Conservation (phyloP, 2,113 vertebrate species). For the Arothron firmamentum region DNA sequence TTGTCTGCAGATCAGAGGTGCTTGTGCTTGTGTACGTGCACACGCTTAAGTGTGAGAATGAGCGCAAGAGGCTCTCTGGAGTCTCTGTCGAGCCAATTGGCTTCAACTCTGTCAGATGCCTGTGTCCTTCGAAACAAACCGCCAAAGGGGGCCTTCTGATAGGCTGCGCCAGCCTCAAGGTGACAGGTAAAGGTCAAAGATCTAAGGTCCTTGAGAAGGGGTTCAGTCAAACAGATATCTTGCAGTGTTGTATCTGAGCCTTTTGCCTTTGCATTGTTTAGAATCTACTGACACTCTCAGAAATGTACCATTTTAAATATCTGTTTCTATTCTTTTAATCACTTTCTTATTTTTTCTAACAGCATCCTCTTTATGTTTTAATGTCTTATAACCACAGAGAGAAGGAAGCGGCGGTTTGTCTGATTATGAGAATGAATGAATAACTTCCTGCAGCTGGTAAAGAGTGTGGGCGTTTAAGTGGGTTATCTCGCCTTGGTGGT, state of each 20-base stretch:
- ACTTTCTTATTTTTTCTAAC: no score
- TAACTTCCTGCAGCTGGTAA: conserved; percentile 58
- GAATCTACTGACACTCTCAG: no score
- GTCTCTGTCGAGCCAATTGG: conserved; percentile 20
- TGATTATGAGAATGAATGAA: conserved; percentile 62
- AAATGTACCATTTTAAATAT: no score
- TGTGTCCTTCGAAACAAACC: conserved; percentile 29
- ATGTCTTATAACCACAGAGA: conserved; percentile 17
- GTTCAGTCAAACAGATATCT: no score
- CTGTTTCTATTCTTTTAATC: no score
- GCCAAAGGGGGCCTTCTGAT: conserved; percentile 33
- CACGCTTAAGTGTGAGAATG: conserved; percentile 27
- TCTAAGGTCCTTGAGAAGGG: conserved; percentile 10
- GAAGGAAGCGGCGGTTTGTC: conserved; percentile 20
- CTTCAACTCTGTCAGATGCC: conserved; percentile 56
- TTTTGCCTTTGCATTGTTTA: no score
- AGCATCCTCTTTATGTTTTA: background rate
- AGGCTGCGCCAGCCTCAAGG: conserved; percentile 35
- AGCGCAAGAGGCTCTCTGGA: conserved; percentile 16
- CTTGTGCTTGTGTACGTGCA: conserved; percentile 25
- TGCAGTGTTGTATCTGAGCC: no score
- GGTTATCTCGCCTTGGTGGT: conserved; percentile 50
- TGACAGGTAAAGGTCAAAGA: conserved; percentile 50
- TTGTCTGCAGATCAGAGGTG: conserved; percentile 50
- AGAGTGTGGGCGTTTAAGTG: conserved; percentile 35